A percentile compares a stretch with the other conserved stretches of the same genome.
Evolutionary conservation across 92 coral and sea anemone species (phyloP).

Genomic region (Zoanthus sansibaricus): DNA sequence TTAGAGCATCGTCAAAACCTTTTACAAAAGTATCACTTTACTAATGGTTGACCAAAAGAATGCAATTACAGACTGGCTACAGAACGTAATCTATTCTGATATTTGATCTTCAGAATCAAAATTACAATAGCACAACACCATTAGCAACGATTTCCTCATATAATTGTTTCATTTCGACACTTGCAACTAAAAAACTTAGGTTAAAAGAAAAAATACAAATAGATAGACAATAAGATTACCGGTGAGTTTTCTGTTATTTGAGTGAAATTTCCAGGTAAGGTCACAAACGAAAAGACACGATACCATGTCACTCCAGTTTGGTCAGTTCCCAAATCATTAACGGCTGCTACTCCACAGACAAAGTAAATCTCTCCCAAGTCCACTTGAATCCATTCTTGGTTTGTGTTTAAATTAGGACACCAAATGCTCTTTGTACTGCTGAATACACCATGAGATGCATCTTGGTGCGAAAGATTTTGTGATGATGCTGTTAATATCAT

Average conservation of each 20-base stretch:
- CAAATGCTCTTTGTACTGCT: not conserved
- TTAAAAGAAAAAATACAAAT: no score
- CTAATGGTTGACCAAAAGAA: no score
- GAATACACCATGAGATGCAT: not conserved
- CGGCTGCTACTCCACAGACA: slow-evolving; percentile 25
- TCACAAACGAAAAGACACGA: not conserved
- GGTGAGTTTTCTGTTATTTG: not conserved
- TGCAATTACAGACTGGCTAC: no score
- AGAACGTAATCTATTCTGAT: no score
- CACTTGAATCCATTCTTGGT: slow-evolving; percentile 30
- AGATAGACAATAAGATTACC: not conserved
- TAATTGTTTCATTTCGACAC: no score
- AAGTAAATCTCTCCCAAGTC: slow-evolving; percentile 16
- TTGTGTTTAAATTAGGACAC: slow-evolving; percentile 1
- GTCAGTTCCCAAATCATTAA: not conserved
- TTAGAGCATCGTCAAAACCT: no score
- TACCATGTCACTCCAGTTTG: slow-evolving; percentile 4
- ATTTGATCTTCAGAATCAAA: no score
- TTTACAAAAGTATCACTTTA: no score
- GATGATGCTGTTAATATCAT: not conserved
- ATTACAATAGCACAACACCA: no score
- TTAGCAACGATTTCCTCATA: no score
- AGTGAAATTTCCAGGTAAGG: not conserved
- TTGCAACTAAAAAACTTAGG: no score
- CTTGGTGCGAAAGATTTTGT: not conserved